These are phyloP conservation scores for Lepidonotus clava DNA, from an alignment of 2,888 invertebrate species.

Conservation along the genomic window DNA sequence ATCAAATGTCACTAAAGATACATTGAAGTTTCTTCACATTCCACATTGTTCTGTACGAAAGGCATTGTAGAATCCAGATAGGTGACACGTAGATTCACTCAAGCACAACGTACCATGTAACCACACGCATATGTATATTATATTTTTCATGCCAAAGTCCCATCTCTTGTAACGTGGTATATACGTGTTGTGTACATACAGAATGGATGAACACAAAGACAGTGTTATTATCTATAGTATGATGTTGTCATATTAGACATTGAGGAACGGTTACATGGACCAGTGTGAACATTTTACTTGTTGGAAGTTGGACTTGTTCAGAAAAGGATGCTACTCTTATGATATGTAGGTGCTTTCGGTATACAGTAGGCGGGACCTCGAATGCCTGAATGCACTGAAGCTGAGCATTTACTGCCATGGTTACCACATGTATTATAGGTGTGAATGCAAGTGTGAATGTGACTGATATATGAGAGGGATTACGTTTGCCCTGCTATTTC, in stretches of 20 bases:
- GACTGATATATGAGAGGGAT: too few relatives aligned
- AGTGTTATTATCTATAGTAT: too few relatives aligned
- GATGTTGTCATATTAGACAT: too few relatives aligned
- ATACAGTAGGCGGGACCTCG: not conserved
- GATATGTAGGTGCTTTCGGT: not conserved
- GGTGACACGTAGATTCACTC: not conserved
- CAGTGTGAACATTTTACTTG: not conserved
- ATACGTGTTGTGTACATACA: too few relatives aligned
- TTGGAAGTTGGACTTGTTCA: not conserved
- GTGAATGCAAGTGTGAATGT: too few relatives aligned
- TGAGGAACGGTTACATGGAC: not conserved
- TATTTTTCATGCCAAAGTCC: slow-evolving; percentile 22
- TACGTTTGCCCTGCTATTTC: too few relatives aligned
- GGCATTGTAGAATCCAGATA: not conserved
- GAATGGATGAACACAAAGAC: too few relatives aligned
- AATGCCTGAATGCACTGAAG: not conserved
- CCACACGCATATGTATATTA: not conserved
- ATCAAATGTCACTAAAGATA: not conserved
- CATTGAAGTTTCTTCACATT: not conserved
- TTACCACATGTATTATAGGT: not conserved
- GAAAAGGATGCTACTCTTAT: not conserved
- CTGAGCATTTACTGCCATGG: not conserved
- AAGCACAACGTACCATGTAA: not conserved
- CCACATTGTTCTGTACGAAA: not conserved
- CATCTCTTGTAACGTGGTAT: not conserved